Evolutionary conservation across 2,113 vertebrate species (phyloP), one percentile per base, ranked within the genome.

Genomic region (Lepisosteus osseus): DNA sequence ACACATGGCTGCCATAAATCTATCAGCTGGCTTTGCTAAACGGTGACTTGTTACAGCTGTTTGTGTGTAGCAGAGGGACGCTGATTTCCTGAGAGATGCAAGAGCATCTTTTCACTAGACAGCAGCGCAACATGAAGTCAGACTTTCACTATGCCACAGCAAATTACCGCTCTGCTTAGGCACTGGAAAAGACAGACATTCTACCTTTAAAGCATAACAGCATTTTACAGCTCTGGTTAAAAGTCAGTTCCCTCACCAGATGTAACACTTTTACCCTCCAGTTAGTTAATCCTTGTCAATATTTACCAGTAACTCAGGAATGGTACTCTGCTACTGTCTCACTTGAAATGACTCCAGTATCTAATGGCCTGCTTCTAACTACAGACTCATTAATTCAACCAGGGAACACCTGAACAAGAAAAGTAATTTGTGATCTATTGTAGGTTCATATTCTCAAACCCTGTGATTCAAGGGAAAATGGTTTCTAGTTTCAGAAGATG

Each of bases 1-100:
- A 86, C 91, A 91, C 82, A 90, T 84, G 86, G 91, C 85, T 82
- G 84, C 56, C 56, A 78, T 82, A 88, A 81, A 88, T 86, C 78
- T 89, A 87, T 86, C 88, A 86, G 85, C 72, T 59, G 17, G 69
- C 81, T 73, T 78, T 80, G 82, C 81, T 85, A 72, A 83, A 79
- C 65, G 74, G 71, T 47, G 78, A 73, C 74, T 78, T 64, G 65
- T 44, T 51, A 13, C 56, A 61, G 56, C 66, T 73, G 65, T 47
- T 51, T 51, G 47, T 5, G 47, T 51, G 47, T 51, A 51, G 2
- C 47, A 51, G 47, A 51, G 9, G 47, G 9, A 5, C 9, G 47
- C 5, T 0, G 9, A 51, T 9, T 9, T 51, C 47, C 9, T 5
- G 47, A 9, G 9, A 9, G 9, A 51, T 5, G 9, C 5, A 51